Conservation (phyloP, 2,888 invertebrate species). For the Metacarcinus magister region DNA sequence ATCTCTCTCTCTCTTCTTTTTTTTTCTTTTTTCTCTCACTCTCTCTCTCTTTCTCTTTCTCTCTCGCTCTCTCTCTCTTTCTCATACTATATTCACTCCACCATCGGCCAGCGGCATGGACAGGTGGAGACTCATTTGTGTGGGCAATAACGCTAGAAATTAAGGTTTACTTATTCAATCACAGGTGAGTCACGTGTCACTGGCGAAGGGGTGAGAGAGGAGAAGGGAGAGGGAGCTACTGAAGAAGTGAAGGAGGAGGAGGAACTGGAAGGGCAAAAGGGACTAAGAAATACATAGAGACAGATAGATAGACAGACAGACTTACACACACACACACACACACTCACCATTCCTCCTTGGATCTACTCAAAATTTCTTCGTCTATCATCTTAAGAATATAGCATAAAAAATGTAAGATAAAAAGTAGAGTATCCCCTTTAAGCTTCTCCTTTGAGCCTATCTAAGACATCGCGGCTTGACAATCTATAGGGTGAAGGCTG, state of each 20-base stretch:
- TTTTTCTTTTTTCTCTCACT: background rate
- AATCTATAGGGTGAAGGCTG: background rate
- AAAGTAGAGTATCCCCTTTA: background rate
- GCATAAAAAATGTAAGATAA: background rate
- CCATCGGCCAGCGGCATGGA: background rate
- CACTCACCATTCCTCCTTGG: no score
- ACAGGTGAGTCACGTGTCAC: background rate
- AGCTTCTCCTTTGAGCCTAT: background rate
- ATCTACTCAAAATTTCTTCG: no score
- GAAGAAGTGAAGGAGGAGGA: background rate
- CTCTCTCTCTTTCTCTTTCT: constrained; percentile 3
- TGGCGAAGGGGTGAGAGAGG: background rate
- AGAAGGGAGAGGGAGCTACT: background rate
- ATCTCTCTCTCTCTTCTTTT: background rate
- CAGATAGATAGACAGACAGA: no score
- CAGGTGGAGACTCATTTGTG: background rate
- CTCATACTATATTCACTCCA: background rate
- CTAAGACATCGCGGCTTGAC: background rate
- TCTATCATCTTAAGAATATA: background rate
- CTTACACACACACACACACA: no score
- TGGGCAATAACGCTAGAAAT: background rate
- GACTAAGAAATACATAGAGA: no score
- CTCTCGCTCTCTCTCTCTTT: background rate
- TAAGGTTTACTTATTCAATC: background rate
- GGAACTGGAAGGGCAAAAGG: no score